phyloP scores from a whole-genome alignment of 2,113 vertebrate genomes.

The Neolamprologus longior region DNA sequence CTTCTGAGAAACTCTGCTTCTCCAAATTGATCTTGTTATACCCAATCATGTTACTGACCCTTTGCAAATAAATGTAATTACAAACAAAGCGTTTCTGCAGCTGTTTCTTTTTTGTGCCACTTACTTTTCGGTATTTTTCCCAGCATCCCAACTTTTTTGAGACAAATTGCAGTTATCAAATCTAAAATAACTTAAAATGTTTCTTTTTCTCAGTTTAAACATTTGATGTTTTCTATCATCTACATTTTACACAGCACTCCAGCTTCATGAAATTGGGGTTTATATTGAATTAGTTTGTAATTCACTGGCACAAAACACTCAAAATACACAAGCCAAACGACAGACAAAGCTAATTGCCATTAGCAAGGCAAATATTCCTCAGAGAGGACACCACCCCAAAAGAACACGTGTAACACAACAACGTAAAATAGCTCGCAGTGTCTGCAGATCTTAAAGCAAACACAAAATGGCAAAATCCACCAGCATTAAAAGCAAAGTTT shows the following conservation, averaged over 20 bases:
- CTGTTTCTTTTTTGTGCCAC: background rate
- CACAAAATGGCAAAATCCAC: background rate
- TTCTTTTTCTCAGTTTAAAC: background rate
- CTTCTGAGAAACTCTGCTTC: background rate
- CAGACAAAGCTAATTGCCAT: background rate
- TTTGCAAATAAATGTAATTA: background rate
- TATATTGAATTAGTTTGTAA: background rate
- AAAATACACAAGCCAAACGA: background rate
- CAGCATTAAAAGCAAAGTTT: background rate
- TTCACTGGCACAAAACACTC: background rate
- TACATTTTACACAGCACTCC: background rate
- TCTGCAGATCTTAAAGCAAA: background rate
- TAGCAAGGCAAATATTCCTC: background rate
- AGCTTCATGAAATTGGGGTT: background rate
- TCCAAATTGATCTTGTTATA: background rate
- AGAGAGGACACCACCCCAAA: background rate
- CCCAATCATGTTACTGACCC: background rate
- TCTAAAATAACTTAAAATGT: background rate
- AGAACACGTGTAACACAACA: background rate
- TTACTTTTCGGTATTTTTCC: accelerated
- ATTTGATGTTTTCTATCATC: background rate
- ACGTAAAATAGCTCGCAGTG: background rate
- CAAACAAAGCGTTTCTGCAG: background rate
- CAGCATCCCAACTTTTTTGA: background rate
- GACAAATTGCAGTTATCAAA: background rate